Evolutionary conservation across 2,888 invertebrate genomes (phyloP), one percentile per base, ranked within the genome.

Genomic region (Iphiclides podalirius): DNA sequence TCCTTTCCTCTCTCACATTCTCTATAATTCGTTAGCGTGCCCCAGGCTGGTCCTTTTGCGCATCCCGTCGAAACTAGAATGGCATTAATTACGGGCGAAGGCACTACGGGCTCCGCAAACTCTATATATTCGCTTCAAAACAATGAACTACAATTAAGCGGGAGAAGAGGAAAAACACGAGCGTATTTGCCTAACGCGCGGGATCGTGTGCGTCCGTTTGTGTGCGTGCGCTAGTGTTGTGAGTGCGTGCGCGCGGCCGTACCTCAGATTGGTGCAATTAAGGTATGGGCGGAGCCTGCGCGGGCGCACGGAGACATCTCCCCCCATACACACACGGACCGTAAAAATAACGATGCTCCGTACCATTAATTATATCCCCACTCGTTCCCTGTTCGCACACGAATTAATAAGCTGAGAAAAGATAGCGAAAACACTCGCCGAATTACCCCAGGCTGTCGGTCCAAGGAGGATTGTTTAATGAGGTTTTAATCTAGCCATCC

Each of bases 261-360:
- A 66, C 62, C 79, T 70, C 80, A 81, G 87, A 88, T 87, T 88
- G 88, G 88, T 75, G 87, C 86, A 88, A 87, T 87, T 87, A 86
- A 65, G 61, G 65, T 61, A 69, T 69, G 77, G 86, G 85, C 80
- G 85, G 78, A 78, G 82, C 80, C 69, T 79, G 80, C 79, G 85
- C 71, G 63, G 62, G 77, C 82, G 81, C 79, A 72, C n/a, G n/a
- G 76, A 76, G 87, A 87, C 86, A 88, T 83, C 75, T 80, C 83
- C 78, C 70, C 83, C 75, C 78, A 74, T n/a, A n/a, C n/a, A n/a
- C n/a, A n/a, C n/a, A 63, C 36, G 53, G 45, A 43, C 45, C 56
- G 41, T 64, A 67, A 62, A 76, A 74, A 76, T 74, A 72, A 75
- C 75, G 73, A 74, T 72, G 68, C 71, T 70, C 75, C 67, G 67